Evolutionary conservation across 2,888 invertebrate species (phyloP), one percentile per base, ranked within the genome.

Genomic region (Lapara coniferarum): DNA sequence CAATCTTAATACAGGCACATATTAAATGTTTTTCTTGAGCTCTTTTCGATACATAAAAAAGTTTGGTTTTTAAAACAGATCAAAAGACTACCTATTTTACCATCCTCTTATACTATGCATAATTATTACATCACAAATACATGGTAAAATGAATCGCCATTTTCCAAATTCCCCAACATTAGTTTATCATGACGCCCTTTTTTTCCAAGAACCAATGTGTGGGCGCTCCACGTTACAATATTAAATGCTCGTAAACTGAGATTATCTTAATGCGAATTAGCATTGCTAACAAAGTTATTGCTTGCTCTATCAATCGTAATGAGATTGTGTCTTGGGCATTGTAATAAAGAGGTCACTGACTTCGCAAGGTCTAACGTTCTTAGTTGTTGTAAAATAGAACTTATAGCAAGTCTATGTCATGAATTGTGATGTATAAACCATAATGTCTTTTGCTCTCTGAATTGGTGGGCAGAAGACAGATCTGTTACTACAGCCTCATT

Each of bases 191-290:
- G 73, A 75, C 74, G 73, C 67, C 51, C 1, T 53, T 12, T 25
- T 12, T 16, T 74, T 72, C 74, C 57, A 53, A 66, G 73, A 74
- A 74, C 19, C 46, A 52, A 37, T 25, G 69, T 70, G 73, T 72
- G 74, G 72, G 71, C 55, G 70, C 16, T 70, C 53, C 69, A 72
- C 70, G 71, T 69, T 49, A 63, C 49, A 25, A 49, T 63, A 63
- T 69, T 69, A 44, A 63, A 59, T 55, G 44, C 25, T 63, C 44
- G 19, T 63, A 69, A 13, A 69, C 19, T 55, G 63, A 69, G 25
- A 63, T 46, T 69, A 63, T 63, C 53, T 25, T 52, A 7, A 68
- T n/a, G 19, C 12, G 44, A n/a, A 63, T 69, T 69, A 53, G 46
- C 10, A 52, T 63, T 59, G 44, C 16, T 19, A 19, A 19, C 46